Conservation (phyloP, 2,797 vertebrate genomes). For the Parauchenoglanis punctatus region DNA sequence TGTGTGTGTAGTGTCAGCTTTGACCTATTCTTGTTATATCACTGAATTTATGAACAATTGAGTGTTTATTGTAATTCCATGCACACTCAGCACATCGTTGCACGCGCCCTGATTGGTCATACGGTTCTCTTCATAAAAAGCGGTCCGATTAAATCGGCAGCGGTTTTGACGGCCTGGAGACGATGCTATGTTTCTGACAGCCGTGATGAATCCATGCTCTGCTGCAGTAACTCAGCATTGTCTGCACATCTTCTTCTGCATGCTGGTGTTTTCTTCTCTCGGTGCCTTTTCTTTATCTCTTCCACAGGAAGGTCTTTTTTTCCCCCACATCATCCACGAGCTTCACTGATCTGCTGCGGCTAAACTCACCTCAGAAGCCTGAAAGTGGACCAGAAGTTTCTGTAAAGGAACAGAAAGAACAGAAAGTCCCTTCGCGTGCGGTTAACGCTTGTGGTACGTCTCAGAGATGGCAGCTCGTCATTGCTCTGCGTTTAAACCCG, state of each 20-base stretch:
- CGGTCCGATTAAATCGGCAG: neutral
- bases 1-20: neutral
- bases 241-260: neutral
- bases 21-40: neutral
- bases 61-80: neutral
- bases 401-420: neutral
- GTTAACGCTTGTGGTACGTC: constrained; percentile 40
- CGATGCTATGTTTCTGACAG: neutral
- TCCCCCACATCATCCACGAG: neutral
- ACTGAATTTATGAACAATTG: neutral
- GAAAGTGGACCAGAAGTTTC: neutral
- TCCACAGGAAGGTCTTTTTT: neutral
- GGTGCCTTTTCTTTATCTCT: neutral
- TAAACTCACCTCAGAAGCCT: neutral
- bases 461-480: constrained; percentile 48
- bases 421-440: constrained; percentile 55
- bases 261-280: constrained; percentile 2
- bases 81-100: neutral
- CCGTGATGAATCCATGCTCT: neutral
- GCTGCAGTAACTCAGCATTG: neutral
- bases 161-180: neutral
- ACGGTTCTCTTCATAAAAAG: neutral
- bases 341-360: neutral
- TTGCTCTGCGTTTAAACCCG: neutral
- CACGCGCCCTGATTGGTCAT: neutral